A percentile compares a stretch with the other conserved stretches of the same genome.
phyloP scores from a whole-genome alignment of 2,113 vertebrate species.

The Odocoileus virginianus region DNA sequence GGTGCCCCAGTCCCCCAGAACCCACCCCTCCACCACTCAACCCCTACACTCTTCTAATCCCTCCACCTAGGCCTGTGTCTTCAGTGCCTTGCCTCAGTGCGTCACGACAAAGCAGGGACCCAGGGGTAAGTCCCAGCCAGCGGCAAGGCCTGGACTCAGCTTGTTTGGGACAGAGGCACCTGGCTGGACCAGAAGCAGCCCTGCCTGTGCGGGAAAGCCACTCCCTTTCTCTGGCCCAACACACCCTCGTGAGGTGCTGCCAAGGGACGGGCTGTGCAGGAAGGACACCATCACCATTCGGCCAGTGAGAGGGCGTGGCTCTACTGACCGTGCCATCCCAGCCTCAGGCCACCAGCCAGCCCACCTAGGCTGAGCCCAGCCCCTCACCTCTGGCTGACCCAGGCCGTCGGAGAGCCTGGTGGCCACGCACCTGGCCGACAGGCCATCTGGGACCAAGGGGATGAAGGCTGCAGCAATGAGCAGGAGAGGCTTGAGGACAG shows the following conservation, averaged over 20 bases:
- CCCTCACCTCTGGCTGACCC: neutral
- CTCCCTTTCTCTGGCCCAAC: slow-evolving; percentile 34
- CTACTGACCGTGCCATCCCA: neutral
- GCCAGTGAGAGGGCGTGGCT: slow-evolving; percentile 10
- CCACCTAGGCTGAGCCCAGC: neutral
- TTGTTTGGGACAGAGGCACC: slow-evolving; percentile 22
- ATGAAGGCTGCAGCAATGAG: neutral
- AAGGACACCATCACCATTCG: slow-evolving; percentile 45
- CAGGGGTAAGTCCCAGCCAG: neutral
- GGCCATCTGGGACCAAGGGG: neutral
- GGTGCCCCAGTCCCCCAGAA: neutral
- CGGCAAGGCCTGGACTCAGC: neutral
- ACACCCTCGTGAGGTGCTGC: neutral
- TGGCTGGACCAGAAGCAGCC: slow-evolving; percentile 3
- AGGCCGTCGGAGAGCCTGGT: neutral
- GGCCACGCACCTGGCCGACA: neutral
- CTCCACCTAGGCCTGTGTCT: neutral
- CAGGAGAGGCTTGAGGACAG: neutral
- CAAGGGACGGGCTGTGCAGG: neutral
- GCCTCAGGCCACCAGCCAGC: neutral
- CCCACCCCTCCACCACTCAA: neutral
- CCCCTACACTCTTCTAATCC: neutral
- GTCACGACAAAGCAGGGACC: neutral
- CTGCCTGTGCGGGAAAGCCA: neutral
- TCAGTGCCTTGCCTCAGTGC: neutral